Base-by-base conservation (phyloP, 2,888 invertebrate genomes). In the Andrena bucephala region DNA sequence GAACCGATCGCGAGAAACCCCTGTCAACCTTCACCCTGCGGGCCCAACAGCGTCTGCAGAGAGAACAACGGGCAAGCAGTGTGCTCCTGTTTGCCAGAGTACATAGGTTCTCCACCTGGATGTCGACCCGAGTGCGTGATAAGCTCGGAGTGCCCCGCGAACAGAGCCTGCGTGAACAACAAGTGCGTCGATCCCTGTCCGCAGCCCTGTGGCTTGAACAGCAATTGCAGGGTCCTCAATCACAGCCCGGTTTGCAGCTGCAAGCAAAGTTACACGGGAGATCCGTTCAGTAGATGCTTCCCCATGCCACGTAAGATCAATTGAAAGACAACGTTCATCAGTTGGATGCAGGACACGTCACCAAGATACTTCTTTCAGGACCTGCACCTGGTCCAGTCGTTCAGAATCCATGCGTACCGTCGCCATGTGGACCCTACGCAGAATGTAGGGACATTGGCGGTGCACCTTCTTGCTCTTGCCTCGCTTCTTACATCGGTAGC, bases 81-180 rank as follows among this genome's bases (percentile, higher is more conserved):
- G 20, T 97, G 97, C 91, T 96, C 97, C 24, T 97, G 97, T 91
- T 94, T 97, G 77, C 95, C 96, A 78, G 96, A 96, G 62, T 97
- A 95, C 93, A 95, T 95, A 70, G 97, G 97, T 76, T 96, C 96
- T 87, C 97, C 97, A 67, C 97, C 97, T 29, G 95, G 96, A 68
- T 97, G 97, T 90, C 95, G 97, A 87, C 97, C 97, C 5, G 97
- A 97, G 93, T 98, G 98, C 93, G 96, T 96, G 5, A 96, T 96
- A n/a, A 97, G 97, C 91, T 95, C 96, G 2, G 97, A 97, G 93
- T 98, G 98, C 94, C 94, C 96, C 3, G 94, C 96, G 48, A 96
- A 96, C 87, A 95, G 96, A 91, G 97, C 97, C 27, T 98, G 98
- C 91, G 96, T 96, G 89, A 97, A 97, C 92, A 96, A 97, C 90